Evolutionary conservation across 1,140 invertebrate species (phyloP).

Genomic region (Cyclargus thomasi): DNA sequence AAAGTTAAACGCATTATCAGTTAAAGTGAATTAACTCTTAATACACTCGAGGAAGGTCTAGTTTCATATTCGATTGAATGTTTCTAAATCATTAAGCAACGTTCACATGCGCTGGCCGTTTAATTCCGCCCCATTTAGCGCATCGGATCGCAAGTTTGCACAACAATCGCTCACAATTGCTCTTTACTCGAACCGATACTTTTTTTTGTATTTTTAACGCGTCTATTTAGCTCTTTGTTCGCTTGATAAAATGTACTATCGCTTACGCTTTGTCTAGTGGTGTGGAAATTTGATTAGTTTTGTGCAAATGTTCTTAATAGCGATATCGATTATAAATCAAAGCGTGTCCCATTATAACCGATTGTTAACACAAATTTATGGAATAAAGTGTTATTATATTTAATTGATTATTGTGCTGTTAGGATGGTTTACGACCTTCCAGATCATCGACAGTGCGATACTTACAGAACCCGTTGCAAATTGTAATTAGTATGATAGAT

Average conservation of each 20-base stretch:
- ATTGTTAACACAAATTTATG: slow-evolving; percentile 33
- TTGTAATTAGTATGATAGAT: background rate
- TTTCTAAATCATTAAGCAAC: slow-evolving; percentile 67
- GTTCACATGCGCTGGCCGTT: slow-evolving; percentile 59
- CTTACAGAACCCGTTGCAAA: background rate
- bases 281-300: slow-evolving; percentile 68
- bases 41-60: slow-evolving; percentile 21
- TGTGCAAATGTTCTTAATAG: slow-evolving; percentile 38
- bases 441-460: background rate
- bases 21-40: slow-evolving; percentile 1
- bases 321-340: slow-evolving; percentile 25
- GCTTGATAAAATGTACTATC: slow-evolving; percentile 39
- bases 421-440: slow-evolving; percentile 19
- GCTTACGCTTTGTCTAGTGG: slow-evolving; percentile 46
- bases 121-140: slow-evolving; percentile 66
- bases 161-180: slow-evolving; percentile 65
- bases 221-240: slow-evolving; percentile 46
- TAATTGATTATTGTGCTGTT: slow-evolving; percentile 12
- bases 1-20: background rate
- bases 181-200: slow-evolving; percentile 63
- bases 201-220: slow-evolving; percentile 66
- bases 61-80: slow-evolving; percentile 15
- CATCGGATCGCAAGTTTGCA: slow-evolving; percentile 66
- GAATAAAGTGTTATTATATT: slow-evolving; percentile 18
- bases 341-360: slow-evolving; percentile 22